Base-by-base conservation (phyloP, 1,140 invertebrate genomes). In the Drosophila prosaltans region DNA sequence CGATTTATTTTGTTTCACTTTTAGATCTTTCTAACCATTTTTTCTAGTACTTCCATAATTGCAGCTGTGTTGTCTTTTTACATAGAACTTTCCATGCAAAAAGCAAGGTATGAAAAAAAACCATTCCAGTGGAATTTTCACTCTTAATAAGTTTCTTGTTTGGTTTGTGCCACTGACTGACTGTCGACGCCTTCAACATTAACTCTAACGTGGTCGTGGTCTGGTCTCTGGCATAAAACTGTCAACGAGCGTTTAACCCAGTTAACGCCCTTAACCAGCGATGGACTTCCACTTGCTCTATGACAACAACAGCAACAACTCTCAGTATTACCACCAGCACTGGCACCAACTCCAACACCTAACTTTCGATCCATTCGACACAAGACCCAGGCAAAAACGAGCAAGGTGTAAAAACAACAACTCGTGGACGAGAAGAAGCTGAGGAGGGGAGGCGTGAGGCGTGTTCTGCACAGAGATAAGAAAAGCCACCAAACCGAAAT, bases 161-260 rank as follows among this genome's bases (percentile, higher is more conserved):
- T 86, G 83, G 72, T 55, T 71, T 86, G 82, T 86, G 82, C 82
- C 79, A 86, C 82, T 86, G 82, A 86, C 82, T 86, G 82, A 79
- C 78, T 86, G 71, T 78, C 71, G 60, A 71, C 78, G 65, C 74
- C 70, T 85, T 57, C 51, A 61, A 60, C 65, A 72, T 72, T 59
- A 65, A 66, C 43, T 60, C 55, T 30, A 66, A 28, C 70, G 69
- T 79, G 45, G 70, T 63, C 65, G 58, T 55, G 36, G 59, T 62
- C 55, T 72, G 58, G 69, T 65, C 66, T 68, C 54, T 59, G 75
- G 79, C 82, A 86, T 86, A 86, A 79, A 81, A 88, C 77, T 89
- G 83, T 89, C 83, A 88, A 88, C 84, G 73, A 88, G 83, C 77
- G 66, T 83, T 88, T 88, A 88, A 88, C 83, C 83, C 83, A 88